Evolutionary conservation across 2,888 invertebrate genomes (phyloP), one percentile per base, ranked within the genome.

Genomic region (Alloplasta piceator): DNA sequence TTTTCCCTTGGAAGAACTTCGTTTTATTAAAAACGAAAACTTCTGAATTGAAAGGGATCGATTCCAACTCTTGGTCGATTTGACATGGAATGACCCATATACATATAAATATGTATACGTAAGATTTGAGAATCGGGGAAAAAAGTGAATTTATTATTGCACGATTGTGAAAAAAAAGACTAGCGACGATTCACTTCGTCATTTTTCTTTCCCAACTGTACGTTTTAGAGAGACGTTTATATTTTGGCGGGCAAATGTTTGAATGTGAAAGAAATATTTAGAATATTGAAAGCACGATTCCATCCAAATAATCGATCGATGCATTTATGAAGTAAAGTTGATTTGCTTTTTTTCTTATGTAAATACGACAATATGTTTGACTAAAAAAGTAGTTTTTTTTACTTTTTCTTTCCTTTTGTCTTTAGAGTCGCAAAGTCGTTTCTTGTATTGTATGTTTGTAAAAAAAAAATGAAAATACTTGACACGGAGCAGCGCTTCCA

Each of bases 401-500:
- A 16, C 43, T 36, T 60, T 60, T n/a, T 10, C 14, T 38, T 12
- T 38, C 36, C 61, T 36, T 63, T 50, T 10, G 26, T 12, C 6
- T 6, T 16, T 52, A 48, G 14, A 12, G 14, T 38, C 6, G 16
- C 10, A 38, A 26, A 12, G 6, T 48, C 14, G 63, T 66, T 66
- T 71, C 50, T 56, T 73, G 70, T 70, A 70, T 48, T 74, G 52
- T 77, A 81, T 48, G 70, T 70, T 26, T 78, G 74, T 78, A 75
- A 67, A 75, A 74, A 78, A 26, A 26, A 26, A 26, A 26, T 26
- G 26, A 26, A 26, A 74, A 66, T 48, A 52, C 52, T 52, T 26
- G 63, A 82, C 78, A 71, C 60, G 74, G 60, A 75, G 66, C 78
- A 67, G 78, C 48, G 78, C 81, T 82, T 82, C 81, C 78, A 71